Evolutionary conservation across 2,888 invertebrate genomes (phyloP), one percentile per base, ranked within the genome.

Genomic region (Chorisops tibialis): DNA sequence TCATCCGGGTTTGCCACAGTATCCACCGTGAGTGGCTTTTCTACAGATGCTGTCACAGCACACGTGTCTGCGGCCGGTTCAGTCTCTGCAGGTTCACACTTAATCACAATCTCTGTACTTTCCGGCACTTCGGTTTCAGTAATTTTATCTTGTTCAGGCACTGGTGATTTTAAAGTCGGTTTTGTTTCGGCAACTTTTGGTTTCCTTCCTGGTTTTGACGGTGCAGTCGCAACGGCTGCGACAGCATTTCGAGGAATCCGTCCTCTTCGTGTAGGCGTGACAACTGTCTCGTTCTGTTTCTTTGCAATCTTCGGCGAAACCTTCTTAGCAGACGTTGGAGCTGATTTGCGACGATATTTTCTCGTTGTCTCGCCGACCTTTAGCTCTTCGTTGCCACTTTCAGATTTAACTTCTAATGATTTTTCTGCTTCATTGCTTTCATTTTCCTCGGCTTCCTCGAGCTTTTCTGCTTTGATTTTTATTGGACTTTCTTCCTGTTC

Each of bases 11-110:
- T 41, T 43, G 21, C 24, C 24, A 64, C 50, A 11, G 65, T 66
- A 43, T 65, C 65, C 11, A 66, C 64, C 1, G 49, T 63, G 1
- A 67, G 59, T n/a, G 65, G 63, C 19, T 37, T 39, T 5, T 59
- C 62, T 1, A 62, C 35, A 7, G 58, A 43, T 12, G 68, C 67
- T 2, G 19, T 4, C 6, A 7, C 35, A 11, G 35, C 4, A n/a
- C 7, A 35, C 4, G 6, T 6, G 11, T 3, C n/a, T 24, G 35
- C 9, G 30, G 14, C 60, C 3, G 43, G 30, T 14, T n/a, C 38
- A 43, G 56, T 56, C 24, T 43, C 30, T 16, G 9, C 35, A 3
- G 54, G 22, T 24, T 39, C 54, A n/a, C n/a, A n/a, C n/a, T n/a
- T n/a, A 5, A n/a, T 41, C 41, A 12, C 16, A 11, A 16, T 41